These are phyloP conservation scores for Agrilus planipennis DNA, from an alignment of 1,140 invertebrate genomes.

Conservation along the genomic window DNA sequence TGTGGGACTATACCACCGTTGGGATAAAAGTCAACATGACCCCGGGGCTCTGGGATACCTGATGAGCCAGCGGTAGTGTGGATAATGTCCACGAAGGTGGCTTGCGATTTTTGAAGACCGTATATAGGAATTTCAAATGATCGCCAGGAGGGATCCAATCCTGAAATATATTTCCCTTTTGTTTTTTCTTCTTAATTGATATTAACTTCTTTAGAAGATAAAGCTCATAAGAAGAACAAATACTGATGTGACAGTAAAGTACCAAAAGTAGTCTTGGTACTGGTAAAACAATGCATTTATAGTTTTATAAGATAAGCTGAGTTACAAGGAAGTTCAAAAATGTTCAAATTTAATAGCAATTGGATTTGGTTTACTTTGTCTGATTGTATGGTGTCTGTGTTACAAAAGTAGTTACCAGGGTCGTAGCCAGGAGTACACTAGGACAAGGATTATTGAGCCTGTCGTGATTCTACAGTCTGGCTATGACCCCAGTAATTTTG, in stretches of 20 bases:
- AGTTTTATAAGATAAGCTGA: neutral
- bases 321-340: neutral
- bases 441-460: neutral
- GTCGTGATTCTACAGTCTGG: too few relatives aligned
- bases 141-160: neutral
- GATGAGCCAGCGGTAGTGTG: neutral
- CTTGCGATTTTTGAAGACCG: neutral
- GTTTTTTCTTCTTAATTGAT: neutral
- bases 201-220: neutral
- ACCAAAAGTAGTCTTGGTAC: neutral
- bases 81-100: slow-evolving; percentile 3
- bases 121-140: neutral
- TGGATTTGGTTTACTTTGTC: neutral
- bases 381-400: neutral
- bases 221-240: neutral
- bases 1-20: slow-evolving; percentile 3
- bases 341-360: neutral
- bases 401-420: neutral
- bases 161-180: too few relatives aligned
- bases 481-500: too few relatives aligned
- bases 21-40: slow-evolving; percentile 5
- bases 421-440: neutral
- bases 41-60: neutral
- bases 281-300: neutral
- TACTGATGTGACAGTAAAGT: neutral